Evolutionary conservation across 23 tunicate genomes (phyloP), one percentile per base, ranked within the genome.

Genomic region (Halocynthia roretzi): DNA sequence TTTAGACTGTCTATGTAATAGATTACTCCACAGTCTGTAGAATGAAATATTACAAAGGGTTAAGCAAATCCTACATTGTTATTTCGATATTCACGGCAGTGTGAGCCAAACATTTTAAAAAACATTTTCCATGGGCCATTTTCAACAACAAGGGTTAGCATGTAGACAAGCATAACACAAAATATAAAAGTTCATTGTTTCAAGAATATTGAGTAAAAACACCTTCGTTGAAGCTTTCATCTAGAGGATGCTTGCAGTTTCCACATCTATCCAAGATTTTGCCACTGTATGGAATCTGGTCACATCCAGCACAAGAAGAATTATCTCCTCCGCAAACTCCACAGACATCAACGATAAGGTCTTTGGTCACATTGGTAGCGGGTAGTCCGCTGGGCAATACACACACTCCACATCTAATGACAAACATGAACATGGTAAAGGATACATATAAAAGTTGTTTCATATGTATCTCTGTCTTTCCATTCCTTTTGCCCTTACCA

Each of bases 241-340:
- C 71, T 48, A 4, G 7, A 23, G 62, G 77, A 54, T 49, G 67
- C 44, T 65, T 52, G 50, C 88, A 84, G 18, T 21, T 57, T 5
- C 77, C 88, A 50, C 88, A 84, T 65, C 56, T 71, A 61, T 84
- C 88, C 15, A 20, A 6, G 8, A 68, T 52, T 14, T 17, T 50
- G 50, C 77, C 83, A 49, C 88, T 84, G 71, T 77, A 50, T 10
- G 69, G 61, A 15, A 68, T 51, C 51, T 71, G 83, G 44, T 84
- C 83, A 63, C 88, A 84, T 10, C 88, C 88, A n/a, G 56, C 18
- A 69, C 88, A 84, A 7, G 76, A 17, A 0, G 83, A 53, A 53
- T 80, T 80, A 48, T 84, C 64, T 8, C 88, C 88, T 8, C 88
- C 88, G 61, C 88, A 84, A 2, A 76, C 81, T 6, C 88, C 88